Conservation (phyloP, 2,888 invertebrate genomes). For the Laothoe populi region DNA sequence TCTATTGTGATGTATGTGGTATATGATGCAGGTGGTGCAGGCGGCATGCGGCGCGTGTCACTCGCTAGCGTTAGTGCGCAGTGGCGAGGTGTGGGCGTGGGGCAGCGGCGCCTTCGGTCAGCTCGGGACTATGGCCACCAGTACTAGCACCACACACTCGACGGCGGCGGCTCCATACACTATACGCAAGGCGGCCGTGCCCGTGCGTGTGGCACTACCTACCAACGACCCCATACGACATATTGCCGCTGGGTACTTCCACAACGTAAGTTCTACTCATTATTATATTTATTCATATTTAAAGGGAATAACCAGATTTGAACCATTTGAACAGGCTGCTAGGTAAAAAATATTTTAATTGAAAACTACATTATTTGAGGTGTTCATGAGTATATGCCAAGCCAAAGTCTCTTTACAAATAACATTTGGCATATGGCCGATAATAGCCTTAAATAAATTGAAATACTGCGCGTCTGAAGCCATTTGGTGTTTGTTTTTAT, state of each 20-base stretch:
- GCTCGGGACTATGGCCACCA: too few species aligned
- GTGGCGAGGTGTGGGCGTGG: constrained; percentile 88
- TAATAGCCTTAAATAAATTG: too few species aligned
- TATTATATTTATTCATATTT: background rate
- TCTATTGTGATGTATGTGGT: too few species aligned
- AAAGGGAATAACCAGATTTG: too few species aligned
- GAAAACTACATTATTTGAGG: too few species aligned
- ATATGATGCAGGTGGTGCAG: constrained; percentile 56
- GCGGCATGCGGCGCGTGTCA: constrained; percentile 90
- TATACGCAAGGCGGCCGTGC: constrained; percentile 84
- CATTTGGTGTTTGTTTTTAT: background rate
- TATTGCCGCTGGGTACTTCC: constrained; percentile 87
- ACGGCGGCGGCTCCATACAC: too few species aligned
- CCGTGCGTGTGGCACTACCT: constrained; percentile 72
- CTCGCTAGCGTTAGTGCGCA: constrained; percentile 87
- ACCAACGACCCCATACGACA: constrained; percentile 57
- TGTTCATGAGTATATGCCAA: too few species aligned
- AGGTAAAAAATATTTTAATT: too few species aligned
- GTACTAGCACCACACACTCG: constrained; percentile 74
- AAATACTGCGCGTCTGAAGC: too few species aligned
- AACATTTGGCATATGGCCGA: too few species aligned
- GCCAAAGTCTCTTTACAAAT: too few species aligned
- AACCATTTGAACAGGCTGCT: too few species aligned
- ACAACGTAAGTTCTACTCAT: constrained; percentile 80
- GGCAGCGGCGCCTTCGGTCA: constrained; percentile 93